Evolutionary conservation across 2,888 invertebrate species (phyloP).

Genomic region (Yponomeuta cagnagella): DNA sequence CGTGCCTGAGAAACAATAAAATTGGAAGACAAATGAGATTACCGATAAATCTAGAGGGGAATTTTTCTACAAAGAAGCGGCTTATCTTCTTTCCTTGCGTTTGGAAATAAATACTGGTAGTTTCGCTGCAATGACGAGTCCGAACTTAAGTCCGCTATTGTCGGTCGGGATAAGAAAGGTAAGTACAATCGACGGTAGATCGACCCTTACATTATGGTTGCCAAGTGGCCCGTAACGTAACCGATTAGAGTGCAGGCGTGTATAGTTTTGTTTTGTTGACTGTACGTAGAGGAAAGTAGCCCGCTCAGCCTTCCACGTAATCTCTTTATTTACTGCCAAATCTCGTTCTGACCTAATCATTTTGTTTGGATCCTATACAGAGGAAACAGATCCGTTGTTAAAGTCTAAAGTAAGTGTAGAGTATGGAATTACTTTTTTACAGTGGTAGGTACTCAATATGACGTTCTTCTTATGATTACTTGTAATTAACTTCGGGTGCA

Average conservation of each 20-base stretch:
- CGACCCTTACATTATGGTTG: too few relatives aligned
- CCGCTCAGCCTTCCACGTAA: conserved; percentile 40
- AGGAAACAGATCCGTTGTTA: conserved; percentile 4
- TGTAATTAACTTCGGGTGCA: neutral
- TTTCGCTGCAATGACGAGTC: conserved; percentile 54
- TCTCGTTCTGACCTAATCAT: conserved; percentile 45
- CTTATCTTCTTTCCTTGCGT: conserved; percentile 64
- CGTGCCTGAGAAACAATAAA: conserved; percentile 60
- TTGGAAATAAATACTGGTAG: conserved; percentile 56
- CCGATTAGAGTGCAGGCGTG: too few relatives aligned
- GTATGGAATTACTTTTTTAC: too few relatives aligned
- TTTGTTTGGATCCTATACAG: conserved; percentile 27
- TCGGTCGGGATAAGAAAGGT: conserved; percentile 61
- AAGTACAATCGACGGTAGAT: too few relatives aligned
- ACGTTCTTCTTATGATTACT: too few relatives aligned
- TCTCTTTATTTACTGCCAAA: conserved; percentile 54
- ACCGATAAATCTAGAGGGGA: conserved; percentile 60
- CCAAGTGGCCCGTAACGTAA: too few relatives aligned
- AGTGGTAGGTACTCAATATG: too few relatives aligned
- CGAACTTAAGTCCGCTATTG: conserved; percentile 58
- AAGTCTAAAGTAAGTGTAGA: neutral
- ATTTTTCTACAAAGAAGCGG: conserved; percentile 52
- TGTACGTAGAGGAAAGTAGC: conserved; percentile 39
- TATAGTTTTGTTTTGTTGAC: too few relatives aligned
- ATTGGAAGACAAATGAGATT: conserved; percentile 59